Evolutionary conservation across 2,888 invertebrate genomes (phyloP).

Genomic region (Drosophila kokeensis): DNA sequence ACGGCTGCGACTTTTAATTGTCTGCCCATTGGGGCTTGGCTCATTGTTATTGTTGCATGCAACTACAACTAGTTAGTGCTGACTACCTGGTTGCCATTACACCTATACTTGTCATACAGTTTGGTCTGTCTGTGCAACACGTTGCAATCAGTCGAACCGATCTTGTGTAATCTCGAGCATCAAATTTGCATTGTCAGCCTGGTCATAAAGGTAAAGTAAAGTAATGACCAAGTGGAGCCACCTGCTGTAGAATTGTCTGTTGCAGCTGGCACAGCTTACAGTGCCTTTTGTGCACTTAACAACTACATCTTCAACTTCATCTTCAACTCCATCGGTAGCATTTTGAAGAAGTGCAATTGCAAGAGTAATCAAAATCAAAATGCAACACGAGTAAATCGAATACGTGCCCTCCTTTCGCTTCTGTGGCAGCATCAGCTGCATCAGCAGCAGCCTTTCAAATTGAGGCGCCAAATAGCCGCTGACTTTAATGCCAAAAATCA

Average conservation of each 20-base stretch:
- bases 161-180: conserved; percentile 57
- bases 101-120: conserved; percentile 3
- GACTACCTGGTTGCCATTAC: conserved; percentile 12
- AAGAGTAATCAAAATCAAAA: conserved; percentile 11
- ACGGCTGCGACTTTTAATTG: conserved; percentile 58
- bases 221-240: conserved; percentile 37
- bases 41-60: conserved; percentile 43
- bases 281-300: conserved; percentile 34
- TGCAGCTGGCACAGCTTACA: neutral
- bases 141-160: conserved; percentile 29
- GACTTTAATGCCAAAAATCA: conserved; percentile 60
- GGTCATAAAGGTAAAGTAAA: conserved; percentile 47
- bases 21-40: conserved; percentile 39
- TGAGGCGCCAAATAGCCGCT: conserved; percentile 49
- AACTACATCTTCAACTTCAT: conserved; percentile 40
- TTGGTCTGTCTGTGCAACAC: neutral
- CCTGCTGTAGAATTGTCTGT: conserved; percentile 17
- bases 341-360: conserved; percentile 18
- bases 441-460: conserved; percentile 46
- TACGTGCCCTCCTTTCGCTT: conserved; percentile 68
- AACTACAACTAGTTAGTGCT: conserved; percentile 47
- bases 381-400: conserved; percentile 36
- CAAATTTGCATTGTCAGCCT: conserved; percentile 56
- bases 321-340: conserved; percentile 3
- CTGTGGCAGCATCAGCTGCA: conserved; percentile 12